Base-by-base conservation (phyloP, 2,888 invertebrate species). In the Minunthozetes semirufus region DNA sequence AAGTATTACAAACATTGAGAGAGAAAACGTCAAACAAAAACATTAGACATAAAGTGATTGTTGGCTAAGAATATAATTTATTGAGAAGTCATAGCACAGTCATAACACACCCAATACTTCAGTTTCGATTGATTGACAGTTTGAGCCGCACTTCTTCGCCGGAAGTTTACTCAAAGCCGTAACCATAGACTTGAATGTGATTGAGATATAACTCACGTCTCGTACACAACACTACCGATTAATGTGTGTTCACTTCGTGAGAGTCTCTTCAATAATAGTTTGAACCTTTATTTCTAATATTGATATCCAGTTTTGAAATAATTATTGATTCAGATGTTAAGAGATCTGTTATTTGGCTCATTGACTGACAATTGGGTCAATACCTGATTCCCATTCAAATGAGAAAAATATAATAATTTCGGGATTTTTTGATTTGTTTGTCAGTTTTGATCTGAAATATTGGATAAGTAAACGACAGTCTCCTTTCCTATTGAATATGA, bases 61-160 rank as follows among this genome's bases (percentile, higher is more conserved):
- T 68, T 46, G 13, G 22, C 19, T 46, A 22, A n/a, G 22, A 68
- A 42, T 68, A 68, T 46, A 68, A 46, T 68, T 68, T 22, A 13
- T 48, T 48, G 48, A 17, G 48, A 48, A 48, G 15, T 48, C 48
- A 42, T 46, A 46, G 42, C 68, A 42, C 63, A 48, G 15, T 48
- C 48, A 42, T 46, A 46, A 68, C 68, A 42, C 63, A 63, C 63
- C 38, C 42, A 46, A 68, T 33, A 46, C 42, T 68, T 68, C 33
- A 33, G 46, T 19, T 22, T 11, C 19, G n/a, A 22, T 42, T 68
- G 68, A 68, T 68, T 68, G 68, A 68, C 68, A 68, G 38, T 68
- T 68, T 68, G 68, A 68, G 66, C 42, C n/a, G 17, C 68, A 22
- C 68, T 68, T 46, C 68, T 42, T 22, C 68, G 68, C 68, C 68